A percentile compares a stretch with the other conserved stretches of the same genome.
Conservation (phyloP, 2,113 vertebrate species). For the Edolisoma coerulescens region DNA sequence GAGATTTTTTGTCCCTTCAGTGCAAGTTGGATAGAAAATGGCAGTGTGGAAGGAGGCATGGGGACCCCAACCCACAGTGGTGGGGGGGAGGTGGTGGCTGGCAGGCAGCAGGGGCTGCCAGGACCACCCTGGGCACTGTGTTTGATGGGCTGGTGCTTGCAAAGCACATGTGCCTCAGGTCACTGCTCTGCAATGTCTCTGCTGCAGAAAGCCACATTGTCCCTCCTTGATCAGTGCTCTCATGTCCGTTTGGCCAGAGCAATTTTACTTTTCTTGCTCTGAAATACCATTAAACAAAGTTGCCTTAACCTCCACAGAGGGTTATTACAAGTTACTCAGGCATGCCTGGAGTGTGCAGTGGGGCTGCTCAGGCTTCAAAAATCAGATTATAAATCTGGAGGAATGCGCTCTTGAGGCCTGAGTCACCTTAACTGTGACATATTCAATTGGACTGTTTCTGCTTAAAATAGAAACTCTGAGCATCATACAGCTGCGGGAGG, state of each 20-base stretch:
- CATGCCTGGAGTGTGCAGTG: background rate
- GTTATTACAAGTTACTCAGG: background rate
- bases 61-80: accelerated
- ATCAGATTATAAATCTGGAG: conserved; percentile 8
- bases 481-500: background rate
- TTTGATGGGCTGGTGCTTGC: background rate
- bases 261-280: background rate
- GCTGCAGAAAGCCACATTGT: background rate
- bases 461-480: conserved; percentile 6
- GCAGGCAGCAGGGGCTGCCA: background rate
- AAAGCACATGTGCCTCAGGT: background rate
- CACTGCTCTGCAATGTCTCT: accelerated
- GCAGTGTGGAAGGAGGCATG: background rate
- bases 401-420: background rate
- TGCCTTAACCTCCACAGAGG: background rate
- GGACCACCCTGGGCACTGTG: background rate
- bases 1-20: background rate
- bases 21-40: background rate
- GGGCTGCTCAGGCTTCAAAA: conserved; percentile 12
- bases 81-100: background rate
- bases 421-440: conserved; percentile 16
- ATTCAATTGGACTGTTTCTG: background rate
- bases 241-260: background rate
- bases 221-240: background rate
- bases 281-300: background rate